Conservation (phyloP, 2,113 vertebrate species). For the Alexandromys fortis region DNA sequence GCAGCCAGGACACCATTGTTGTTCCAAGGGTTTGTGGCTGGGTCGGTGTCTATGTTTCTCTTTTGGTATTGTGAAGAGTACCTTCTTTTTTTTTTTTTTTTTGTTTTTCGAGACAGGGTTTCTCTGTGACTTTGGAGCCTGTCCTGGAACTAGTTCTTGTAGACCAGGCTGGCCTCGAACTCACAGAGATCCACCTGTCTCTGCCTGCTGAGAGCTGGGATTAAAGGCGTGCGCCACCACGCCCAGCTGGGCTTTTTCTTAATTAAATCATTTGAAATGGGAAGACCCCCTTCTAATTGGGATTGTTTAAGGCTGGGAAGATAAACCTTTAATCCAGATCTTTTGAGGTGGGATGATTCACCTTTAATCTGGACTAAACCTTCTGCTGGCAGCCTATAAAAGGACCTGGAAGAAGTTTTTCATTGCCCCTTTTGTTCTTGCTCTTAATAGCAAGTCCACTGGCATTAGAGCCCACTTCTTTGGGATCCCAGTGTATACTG, state of each 20-base stretch:
- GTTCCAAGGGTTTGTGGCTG: too few species aligned
- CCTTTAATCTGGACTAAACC: neutral
- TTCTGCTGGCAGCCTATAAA: neutral
- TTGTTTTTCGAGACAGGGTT: too few species aligned
- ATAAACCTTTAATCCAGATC: neutral
- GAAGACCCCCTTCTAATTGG: neutral
- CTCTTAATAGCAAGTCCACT: neutral
- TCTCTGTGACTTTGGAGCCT: too few species aligned
- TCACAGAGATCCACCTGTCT: too few species aligned
- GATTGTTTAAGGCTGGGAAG: neutral
- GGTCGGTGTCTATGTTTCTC: too few species aligned
- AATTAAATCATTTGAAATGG: neutral
- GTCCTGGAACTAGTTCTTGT: too few species aligned
- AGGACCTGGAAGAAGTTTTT: neutral
- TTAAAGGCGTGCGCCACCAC: neutral
- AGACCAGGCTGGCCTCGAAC: too few species aligned
- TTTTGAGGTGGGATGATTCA: neutral
- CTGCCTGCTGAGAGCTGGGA: neutral
- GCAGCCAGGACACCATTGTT: too few species aligned
- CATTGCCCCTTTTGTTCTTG: neutral
- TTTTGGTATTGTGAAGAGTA: too few species aligned
- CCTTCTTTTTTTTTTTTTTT: too few species aligned
- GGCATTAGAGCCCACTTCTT: neutral
- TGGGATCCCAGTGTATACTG: neutral
- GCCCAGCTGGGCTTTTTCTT: neutral